Conservation (phyloP, 2,888 invertebrate genomes). For the Leptopilina myrica region DNA sequence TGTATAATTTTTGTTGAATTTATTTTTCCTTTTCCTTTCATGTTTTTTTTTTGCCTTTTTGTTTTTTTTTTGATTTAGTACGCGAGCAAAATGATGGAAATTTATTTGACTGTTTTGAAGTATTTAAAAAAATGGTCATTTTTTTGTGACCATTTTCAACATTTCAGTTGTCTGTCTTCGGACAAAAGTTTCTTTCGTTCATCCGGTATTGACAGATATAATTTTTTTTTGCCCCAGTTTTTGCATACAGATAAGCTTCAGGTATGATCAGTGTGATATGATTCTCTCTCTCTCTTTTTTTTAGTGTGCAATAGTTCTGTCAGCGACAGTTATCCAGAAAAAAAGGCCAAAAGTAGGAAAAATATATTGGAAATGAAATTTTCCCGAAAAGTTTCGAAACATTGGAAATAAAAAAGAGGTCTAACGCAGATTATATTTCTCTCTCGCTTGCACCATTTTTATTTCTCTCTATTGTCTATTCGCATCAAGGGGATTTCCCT, state of each 20-base stretch:
- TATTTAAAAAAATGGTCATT: neutral
- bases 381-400: conserved; percentile 22
- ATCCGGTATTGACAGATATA: conserved; percentile 21
- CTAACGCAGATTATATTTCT: conserved; percentile 12
- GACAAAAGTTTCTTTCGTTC: conserved; percentile 6
- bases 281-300: neutral
- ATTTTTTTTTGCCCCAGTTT: conserved; percentile 19
- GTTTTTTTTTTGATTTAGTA: neutral
- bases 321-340: conserved; percentile 16
- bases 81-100: no score
- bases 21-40: no score
- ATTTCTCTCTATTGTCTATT: conserved; percentile 14
- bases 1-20: no score
- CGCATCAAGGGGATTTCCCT: conserved; percentile 22
- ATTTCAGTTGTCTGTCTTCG: neutral
- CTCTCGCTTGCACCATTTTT: neutral
- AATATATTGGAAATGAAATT: conserved; percentile 6
- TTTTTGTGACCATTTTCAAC: neutral
- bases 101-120: neutral
- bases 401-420: neutral
- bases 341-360: conserved; percentile 9
- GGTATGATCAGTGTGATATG: neutral
- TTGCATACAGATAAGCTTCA: conserved; percentile 8
- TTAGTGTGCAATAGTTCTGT: neutral
- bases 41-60: no score